Percentiles rank a stretch among this genome's conserved stretches.
These are phyloP conservation scores for Melitaea athalia DNA, from an alignment of 2,888 invertebrate species.

Conservation along the genomic window DNA sequence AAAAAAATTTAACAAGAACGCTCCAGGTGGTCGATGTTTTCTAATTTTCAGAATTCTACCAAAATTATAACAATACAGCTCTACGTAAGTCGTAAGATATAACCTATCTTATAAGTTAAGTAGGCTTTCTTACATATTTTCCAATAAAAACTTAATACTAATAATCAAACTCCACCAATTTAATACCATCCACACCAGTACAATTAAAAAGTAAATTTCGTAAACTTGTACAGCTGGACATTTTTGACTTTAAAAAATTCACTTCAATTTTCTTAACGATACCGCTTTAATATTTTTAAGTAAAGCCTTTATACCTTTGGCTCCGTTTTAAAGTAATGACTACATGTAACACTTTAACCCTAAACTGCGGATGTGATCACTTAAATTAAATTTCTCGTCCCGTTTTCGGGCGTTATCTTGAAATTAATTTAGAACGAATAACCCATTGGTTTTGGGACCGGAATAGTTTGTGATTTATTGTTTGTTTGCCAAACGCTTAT, in stretches of 20 bases:
- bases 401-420: conserved; percentile 59
- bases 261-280: neutral
- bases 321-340: conserved; percentile 29
- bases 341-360: conserved; percentile 36
- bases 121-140: neutral
- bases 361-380: conserved; percentile 50
- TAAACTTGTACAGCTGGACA: neutral
- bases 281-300: conserved; percentile 7
- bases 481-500: conserved; percentile 31
- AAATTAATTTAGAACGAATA: conserved; percentile 66
- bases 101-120: too few relatives aligned
- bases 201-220: neutral
- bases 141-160: too few relatives aligned
- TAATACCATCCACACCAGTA: neutral
- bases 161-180: too few relatives aligned
- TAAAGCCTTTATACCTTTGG: conserved; percentile 10
- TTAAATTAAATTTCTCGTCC: conserved; percentile 66
- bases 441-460: conserved; percentile 35
- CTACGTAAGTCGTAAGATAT: neutral
- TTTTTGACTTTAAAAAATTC: neutral
- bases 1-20: too few relatives aligned
- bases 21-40: too few relatives aligned
- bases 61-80: neutral
- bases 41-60: too few relatives aligned
- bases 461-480: conserved; percentile 55